Evolutionary conservation across 2,888 invertebrate species (phyloP).

Genomic region (Stenotaenia linearis): DNA sequence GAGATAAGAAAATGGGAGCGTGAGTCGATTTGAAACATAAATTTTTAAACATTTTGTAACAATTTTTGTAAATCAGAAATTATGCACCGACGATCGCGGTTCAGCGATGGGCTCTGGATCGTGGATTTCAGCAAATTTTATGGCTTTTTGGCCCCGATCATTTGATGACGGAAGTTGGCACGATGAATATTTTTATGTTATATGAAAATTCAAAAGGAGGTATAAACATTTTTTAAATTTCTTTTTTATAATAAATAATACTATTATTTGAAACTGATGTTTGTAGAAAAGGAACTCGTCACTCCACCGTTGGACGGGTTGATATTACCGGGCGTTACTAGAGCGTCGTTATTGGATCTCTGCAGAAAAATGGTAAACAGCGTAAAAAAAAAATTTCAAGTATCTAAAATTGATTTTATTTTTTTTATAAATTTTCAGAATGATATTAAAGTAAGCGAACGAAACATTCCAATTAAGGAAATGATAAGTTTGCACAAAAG

Average conservation of each 20-base stretch:
- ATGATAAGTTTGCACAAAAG: constrained; percentile 49
- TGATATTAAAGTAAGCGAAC: constrained; percentile 75
- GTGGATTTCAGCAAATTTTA: constrained; percentile 86
- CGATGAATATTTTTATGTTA: constrained; percentile 95
- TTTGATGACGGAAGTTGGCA: constrained; percentile 92
- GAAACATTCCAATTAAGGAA: constrained; percentile 75
- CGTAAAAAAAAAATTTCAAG: background rate
- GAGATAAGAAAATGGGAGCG: constrained; percentile 91
- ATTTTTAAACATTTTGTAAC: too few species aligned
- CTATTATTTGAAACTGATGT: too few species aligned
- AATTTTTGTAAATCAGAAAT: constrained; percentile 47
- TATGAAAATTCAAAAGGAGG: constrained; percentile 84
- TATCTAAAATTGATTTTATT: constrained; percentile 31
- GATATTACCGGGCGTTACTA: constrained; percentile 90
- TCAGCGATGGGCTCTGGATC: constrained; percentile 63
- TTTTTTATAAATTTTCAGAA: too few species aligned
- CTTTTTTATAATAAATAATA: too few species aligned
- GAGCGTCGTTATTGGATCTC: constrained; percentile 78
- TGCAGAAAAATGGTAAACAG: constrained; percentile 72
- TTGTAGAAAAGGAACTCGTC: constrained; percentile 77
- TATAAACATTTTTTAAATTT: constrained; percentile 50
- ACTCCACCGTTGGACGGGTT: constrained; percentile 91
- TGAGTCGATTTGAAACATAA: constrained; percentile 54
- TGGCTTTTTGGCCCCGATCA: constrained; percentile 94
- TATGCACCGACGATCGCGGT: constrained; percentile 54